These are phyloP conservation scores for Empidonax alnorum DNA, from an alignment of 2,113 vertebrate species.

Conservation along the genomic window DNA sequence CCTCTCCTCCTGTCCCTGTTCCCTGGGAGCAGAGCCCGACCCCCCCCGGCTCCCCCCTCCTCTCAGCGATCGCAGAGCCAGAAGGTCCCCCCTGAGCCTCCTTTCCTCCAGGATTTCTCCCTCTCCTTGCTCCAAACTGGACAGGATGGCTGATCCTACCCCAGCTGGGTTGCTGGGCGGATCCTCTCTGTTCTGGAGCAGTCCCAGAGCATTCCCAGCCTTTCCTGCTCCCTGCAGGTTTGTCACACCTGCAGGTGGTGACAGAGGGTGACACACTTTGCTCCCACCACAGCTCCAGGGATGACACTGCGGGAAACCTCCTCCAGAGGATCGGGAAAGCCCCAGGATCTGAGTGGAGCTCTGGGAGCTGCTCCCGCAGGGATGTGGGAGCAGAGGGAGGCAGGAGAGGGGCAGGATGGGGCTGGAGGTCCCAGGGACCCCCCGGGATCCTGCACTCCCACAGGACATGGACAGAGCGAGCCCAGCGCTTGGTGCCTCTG, in stretches of 20 bases:
- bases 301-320: background rate
- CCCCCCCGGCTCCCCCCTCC: too few relatives aligned
- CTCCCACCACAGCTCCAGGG: accelerated
- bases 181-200: background rate
- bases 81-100: background rate
- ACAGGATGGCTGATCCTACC: background rate
- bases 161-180: background rate
- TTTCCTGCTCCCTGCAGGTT: background rate
- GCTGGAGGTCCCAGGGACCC: background rate
- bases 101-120: background rate
- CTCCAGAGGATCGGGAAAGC: background rate
- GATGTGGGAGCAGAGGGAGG: background rate
- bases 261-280: background rate
- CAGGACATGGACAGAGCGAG: background rate
- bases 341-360: background rate
- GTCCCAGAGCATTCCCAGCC: background rate
- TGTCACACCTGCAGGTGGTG: background rate
- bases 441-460: background rate
- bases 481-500: too few relatives aligned
- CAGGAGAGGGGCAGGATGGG: background rate
- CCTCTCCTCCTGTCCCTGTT: background rate
- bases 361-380: accelerated
- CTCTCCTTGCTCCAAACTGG: background rate
- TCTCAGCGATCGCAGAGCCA: too few relatives aligned
- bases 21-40: background rate